phyloP scores from a whole-genome alignment of 2,888 invertebrate genomes.

The Neoscelio sp. region DNA sequence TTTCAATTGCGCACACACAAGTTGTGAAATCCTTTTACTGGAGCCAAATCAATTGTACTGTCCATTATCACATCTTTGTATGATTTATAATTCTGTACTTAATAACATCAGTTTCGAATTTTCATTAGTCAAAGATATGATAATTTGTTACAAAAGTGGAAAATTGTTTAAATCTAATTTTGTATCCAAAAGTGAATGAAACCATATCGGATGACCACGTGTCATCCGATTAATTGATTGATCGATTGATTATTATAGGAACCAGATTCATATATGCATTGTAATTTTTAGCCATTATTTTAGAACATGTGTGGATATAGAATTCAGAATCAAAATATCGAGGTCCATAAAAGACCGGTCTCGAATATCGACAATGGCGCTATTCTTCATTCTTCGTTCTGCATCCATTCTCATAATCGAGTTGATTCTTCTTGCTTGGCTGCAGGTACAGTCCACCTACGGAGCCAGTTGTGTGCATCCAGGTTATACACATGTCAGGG shows the following conservation, averaged over 20 bases:
- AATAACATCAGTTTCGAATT: no score
- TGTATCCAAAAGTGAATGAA: no score
- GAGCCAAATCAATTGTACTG: no score
- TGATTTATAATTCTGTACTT: no score
- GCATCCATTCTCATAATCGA: constrained; percentile 54
- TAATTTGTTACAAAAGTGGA: no score
- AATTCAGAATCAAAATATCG: constrained; percentile 59
- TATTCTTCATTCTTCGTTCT: constrained; percentile 42
- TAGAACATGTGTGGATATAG: constrained; percentile 39
- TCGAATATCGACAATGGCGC: constrained; percentile 46
- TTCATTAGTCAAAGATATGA: no score
- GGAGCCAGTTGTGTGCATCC: constrained; percentile 29
- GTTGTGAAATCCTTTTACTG: no score
- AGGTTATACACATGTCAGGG: constrained; percentile 56
- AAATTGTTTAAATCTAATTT: neutral
- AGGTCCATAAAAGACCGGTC: constrained; percentile 46
- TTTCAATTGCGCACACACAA: no score
- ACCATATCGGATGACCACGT: no score
- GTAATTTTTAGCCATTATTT: neutral
- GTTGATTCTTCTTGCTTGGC: constrained; percentile 34
- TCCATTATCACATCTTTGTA: no score
- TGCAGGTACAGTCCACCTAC: constrained; percentile 62
- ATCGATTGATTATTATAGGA: constrained; percentile 28
- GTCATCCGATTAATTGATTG: no score
- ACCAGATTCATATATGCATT: neutral